Evolutionary conservation across 2,113 vertebrate genomes (phyloP), one percentile per base, ranked within the genome.

Genomic region (Chaetorhynchus papuensis): DNA sequence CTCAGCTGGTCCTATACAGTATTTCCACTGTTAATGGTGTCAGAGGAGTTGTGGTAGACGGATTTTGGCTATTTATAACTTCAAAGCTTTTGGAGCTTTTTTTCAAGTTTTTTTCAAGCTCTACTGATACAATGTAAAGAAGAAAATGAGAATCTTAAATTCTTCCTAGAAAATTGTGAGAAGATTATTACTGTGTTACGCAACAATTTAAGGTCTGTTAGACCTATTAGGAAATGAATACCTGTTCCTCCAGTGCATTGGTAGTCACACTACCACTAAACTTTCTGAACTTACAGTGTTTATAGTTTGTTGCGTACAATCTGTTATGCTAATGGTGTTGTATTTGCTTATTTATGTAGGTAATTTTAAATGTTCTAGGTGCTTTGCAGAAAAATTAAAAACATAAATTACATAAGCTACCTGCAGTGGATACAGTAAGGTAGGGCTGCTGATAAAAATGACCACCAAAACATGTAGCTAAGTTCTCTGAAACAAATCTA

Each of bases 301-400:
- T 83, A 21, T 60, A 69, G 56, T n/a, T 86, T 83, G 56, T n/a
- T 70, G 84, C 81, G 17, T 39, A 52, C 19, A 50, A 65, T 83
- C 54, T 90, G 28, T 93, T 96, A 52, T 74, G 66, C 28, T 88
- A 96, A 94, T 88, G 10, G 39, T 74, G 22, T 80, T 72, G 35
- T 80, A 93, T 90, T 85, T 93, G 45, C 47, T 96, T 95, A 88
- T 96, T 94, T 91, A 95, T 88, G 63, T 66, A 59, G 60, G 77
- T 31, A 91, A 95, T 93, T 94, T 95, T 77, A 86, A 70, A 78
- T 93, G 45, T 66, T 69, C 11, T 83, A 81, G 75, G 71, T 94
- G 64, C 59, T 94, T 90, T 83, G 71, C n/a, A 77, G 75, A 95
- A 90, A 94, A 92, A 96, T 92, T 88, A 81, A 88, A 94, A 80